A percentile compares a stretch with the other conserved stretches of the same genome.
Conservation (phyloP, 2,797 vertebrate species). For the Falco naumanni region DNA sequence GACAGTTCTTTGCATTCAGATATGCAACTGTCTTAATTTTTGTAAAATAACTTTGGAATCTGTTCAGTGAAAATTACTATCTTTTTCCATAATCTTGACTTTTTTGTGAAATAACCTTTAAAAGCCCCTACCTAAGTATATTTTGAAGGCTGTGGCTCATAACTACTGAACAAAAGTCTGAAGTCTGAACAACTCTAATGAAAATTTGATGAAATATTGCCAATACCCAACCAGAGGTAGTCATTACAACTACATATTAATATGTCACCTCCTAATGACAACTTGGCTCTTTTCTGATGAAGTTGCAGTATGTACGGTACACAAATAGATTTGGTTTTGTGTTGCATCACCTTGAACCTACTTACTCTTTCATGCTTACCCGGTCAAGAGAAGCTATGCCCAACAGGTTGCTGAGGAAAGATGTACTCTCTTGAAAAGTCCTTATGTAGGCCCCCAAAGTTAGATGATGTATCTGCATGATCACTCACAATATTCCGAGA, state of each 20-base stretch:
- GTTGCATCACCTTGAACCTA: not conserved
- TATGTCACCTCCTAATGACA: not conserved
- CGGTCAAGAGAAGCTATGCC: not conserved
- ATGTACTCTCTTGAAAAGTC: not conserved
- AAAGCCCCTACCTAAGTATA: fast-evolving
- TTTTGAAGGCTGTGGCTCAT: not conserved
- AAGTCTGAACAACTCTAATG: not conserved
- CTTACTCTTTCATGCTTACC: not conserved
- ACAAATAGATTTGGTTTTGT: not conserved
- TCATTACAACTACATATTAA: not conserved
- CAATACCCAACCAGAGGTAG: not conserved
- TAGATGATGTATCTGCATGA: not conserved
- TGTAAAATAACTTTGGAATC: not conserved
- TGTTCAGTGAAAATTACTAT: not conserved
- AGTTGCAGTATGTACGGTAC: not conserved
- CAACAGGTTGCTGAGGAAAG: not conserved
- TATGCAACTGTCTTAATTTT: not conserved
- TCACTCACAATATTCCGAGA: not conserved
- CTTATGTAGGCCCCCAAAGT: not conserved
- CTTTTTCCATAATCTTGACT: not conserved
- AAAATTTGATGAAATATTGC: not conserved
- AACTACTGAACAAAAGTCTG: not conserved
- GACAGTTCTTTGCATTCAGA: not conserved
- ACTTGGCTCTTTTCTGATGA: not conserved
- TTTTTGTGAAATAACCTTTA: not conserved